A percentile compares a stretch with the other conserved stretches of the same genome.
phyloP scores from a whole-genome alignment of 2,797 vertebrate genomes.

The Myotis vivesi region DNA sequence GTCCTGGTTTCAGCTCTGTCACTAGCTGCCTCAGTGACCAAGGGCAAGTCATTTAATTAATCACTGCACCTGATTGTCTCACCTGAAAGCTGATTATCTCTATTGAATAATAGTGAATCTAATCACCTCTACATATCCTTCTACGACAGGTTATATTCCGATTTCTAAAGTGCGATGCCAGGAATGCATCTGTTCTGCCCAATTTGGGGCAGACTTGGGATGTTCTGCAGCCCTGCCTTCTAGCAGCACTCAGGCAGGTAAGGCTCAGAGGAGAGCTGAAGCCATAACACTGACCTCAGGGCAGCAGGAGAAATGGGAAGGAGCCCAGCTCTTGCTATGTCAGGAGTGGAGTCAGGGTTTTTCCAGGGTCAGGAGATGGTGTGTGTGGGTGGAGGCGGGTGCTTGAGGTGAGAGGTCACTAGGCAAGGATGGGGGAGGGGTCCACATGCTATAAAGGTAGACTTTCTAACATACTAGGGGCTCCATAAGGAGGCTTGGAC shows the following conservation, averaged over 20 bases:
- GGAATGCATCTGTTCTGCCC: not conserved
- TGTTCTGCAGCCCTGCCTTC: not conserved
- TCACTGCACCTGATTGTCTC: not conserved
- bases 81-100: not conserved
- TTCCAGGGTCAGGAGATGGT: not conserved
- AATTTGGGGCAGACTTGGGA: not conserved
- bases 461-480: not conserved
- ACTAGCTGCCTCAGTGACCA: not conserved
- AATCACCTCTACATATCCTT: not conserved
- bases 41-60: not conserved
- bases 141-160: not conserved
- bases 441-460: not conserved
- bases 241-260: not conserved
- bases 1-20: not conserved
- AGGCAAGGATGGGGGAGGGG: too few species aligned
- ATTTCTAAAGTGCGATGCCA: not conserved
- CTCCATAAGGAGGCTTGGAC: not conserved
- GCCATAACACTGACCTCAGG: fast-evolving
- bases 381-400: fast-evolving
- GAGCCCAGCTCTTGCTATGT: not conserved
- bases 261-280: not conserved
- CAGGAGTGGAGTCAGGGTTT: too few species aligned
- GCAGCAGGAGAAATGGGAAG: not conserved
- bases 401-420: not conserved
- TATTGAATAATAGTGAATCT: not conserved